Evolutionary conservation across 1,140 invertebrate species (phyloP).

Genomic region (Coelopa frigida): DNA sequence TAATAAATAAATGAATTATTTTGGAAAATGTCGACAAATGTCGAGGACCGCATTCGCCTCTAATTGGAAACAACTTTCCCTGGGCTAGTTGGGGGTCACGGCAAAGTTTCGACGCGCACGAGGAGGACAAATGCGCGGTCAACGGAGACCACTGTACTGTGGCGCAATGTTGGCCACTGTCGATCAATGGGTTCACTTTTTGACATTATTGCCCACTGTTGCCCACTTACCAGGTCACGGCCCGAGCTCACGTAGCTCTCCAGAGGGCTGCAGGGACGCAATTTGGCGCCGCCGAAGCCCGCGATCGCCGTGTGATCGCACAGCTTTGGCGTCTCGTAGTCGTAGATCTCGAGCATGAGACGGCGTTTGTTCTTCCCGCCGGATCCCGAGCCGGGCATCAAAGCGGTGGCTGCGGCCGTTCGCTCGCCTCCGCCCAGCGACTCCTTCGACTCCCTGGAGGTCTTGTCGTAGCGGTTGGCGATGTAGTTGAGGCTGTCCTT

Average conservation of each 20-base stretch:
- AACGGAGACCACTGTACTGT: no score
- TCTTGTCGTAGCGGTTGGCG: constrained; percentile 17
- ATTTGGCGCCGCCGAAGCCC: constrained; percentile 53
- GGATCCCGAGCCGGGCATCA: constrained; percentile 40
- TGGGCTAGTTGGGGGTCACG: no score
- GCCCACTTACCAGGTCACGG: constrained; percentile 48
- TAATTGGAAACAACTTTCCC: no score
- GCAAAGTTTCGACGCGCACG: no score
- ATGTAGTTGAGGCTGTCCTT: constrained; percentile 40
- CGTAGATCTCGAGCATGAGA: constrained; percentile 58
- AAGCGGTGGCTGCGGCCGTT: constrained; percentile 21
- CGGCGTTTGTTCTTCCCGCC: no score
- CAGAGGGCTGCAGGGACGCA: constrained; percentile 64
- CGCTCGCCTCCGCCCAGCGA: constrained; percentile 12
- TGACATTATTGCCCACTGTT: background rate
- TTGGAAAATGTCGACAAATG: no score
- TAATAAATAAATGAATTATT: no score
- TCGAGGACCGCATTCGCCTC: no score
- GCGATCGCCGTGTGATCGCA: constrained; percentile 77
- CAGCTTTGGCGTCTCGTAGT: constrained; percentile 62
- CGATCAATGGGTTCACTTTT: no score
- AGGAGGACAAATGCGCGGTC: no score
- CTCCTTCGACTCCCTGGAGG: constrained; percentile 15
- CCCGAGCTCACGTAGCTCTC: constrained; percentile 73
- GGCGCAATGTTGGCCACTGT: no score